Conservation (phyloP, 2,113 vertebrate genomes). For the Rhadina sibilatrix region DNA sequence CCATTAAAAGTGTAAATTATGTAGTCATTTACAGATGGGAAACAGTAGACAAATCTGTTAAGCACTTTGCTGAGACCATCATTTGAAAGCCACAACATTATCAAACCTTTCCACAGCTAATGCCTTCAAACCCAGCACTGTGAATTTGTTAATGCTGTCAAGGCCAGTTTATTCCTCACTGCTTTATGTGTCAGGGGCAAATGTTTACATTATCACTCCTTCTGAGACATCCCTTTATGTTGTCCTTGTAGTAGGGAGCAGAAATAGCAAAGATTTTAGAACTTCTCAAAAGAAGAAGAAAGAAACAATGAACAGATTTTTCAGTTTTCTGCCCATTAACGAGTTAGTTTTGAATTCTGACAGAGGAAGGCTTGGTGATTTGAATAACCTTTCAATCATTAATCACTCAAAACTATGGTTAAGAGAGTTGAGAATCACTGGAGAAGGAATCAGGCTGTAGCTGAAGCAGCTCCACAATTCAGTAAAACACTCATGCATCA, state of each 20-base stretch:
- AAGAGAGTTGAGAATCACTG: neutral
- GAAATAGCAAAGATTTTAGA: neutral
- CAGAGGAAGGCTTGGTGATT: neutral
- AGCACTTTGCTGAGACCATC: conserved; percentile 21
- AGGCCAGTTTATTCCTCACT: neutral
- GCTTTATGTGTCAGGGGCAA: conserved; percentile 35
- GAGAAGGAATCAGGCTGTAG: neutral
- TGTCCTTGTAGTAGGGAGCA: neutral
- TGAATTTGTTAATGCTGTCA: conserved; percentile 47
- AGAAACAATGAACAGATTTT: neutral
- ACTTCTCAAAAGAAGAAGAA: neutral
- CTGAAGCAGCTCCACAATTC: neutral
- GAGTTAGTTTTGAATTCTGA: neutral
- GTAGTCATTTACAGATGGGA: conserved; percentile 28
- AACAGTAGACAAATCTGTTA: conserved; percentile 41
- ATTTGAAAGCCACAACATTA: conserved; percentile 46
- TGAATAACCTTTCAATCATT: conserved; percentile 14
- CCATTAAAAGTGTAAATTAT: conserved; percentile 51
- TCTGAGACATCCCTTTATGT: neutral
- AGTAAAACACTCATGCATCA: neutral
- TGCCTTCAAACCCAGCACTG: neutral
- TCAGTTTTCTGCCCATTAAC: neutral
- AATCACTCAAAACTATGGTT: conserved; percentile 5
- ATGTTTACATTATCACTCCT: conserved; percentile 17
- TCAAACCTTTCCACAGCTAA: conserved; percentile 46